Conservation (phyloP, 1,140 invertebrate genomes). For the Scaptomyza graminum region DNA sequence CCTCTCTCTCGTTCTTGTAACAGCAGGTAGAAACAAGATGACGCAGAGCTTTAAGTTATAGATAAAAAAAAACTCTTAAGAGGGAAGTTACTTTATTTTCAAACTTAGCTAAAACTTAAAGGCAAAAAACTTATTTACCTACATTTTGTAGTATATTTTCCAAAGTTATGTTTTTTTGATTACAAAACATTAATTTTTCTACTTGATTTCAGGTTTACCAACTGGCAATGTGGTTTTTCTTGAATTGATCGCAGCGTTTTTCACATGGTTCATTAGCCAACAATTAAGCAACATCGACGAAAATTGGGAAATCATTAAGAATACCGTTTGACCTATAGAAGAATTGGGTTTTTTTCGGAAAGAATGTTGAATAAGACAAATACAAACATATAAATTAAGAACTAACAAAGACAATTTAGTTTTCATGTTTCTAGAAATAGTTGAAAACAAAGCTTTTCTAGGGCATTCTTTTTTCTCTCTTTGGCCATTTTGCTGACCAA, state of each 20-base stretch:
- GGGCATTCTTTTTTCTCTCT: neutral
- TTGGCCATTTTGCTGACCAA: slow-evolving; percentile 29
- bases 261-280: slow-evolving; percentile 32
- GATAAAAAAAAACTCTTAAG: slow-evolving; percentile 3
- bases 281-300: slow-evolving; percentile 25
- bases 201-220: slow-evolving; percentile 30
- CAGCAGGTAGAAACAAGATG: slow-evolving; percentile 34
- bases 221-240: slow-evolving; percentile 39
- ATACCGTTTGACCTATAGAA: slow-evolving; percentile 27
- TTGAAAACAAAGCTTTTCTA: slow-evolving; percentile 13
- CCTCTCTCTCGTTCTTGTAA: neutral
- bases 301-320: slow-evolving; percentile 32
- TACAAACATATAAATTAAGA: too few species aligned
- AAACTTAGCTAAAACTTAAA: too few species aligned
- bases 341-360: neutral
- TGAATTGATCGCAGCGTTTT: slow-evolving; percentile 21
- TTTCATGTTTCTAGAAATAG: neutral
- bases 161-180: too few species aligned
- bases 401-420: too few species aligned
- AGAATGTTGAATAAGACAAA: too few species aligned
- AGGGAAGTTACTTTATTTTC: too few species aligned
- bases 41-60: slow-evolving; percentile 9
- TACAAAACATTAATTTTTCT: slow-evolving; percentile 5
- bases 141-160: neutral
- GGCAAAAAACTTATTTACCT: too few species aligned